Evolutionary conservation across 2,113 vertebrate species (phyloP).

Genomic region (Leptocoma aspasia): DNA sequence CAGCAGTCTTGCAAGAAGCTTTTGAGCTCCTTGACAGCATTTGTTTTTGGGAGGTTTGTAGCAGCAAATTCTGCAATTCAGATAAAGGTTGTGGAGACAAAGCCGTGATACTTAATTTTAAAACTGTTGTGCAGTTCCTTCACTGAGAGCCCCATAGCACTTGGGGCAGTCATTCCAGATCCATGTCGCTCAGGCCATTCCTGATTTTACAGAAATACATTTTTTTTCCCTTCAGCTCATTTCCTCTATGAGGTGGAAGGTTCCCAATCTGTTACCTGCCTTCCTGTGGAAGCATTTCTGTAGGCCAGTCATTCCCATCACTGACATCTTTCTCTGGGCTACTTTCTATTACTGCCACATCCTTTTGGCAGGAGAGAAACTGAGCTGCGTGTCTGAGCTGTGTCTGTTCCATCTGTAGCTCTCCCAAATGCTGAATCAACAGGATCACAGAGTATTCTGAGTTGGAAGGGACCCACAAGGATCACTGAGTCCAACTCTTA

Average conservation of each 20-base stretch:
- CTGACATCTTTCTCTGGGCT: not conserved
- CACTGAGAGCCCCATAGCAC: not conserved
- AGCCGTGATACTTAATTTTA: not conserved
- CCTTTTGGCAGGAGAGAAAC: not conserved
- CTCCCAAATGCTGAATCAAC: not conserved
- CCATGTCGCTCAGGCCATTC: rapidly evolving
- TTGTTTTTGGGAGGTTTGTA: not conserved
- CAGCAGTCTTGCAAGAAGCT: not conserved
- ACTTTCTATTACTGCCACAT: not conserved
- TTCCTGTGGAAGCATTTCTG: not conserved
- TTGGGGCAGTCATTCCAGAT: not conserved
- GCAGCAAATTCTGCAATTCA: not conserved
- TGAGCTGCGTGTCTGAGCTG: not conserved
- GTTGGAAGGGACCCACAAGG: not conserved
- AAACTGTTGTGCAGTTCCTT: not conserved
- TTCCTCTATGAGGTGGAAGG: not conserved
- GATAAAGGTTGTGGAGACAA: not conserved
- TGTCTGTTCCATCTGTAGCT: not conserved
- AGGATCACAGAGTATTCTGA: not conserved
- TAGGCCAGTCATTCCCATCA: not conserved
- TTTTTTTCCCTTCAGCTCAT: not conserved
- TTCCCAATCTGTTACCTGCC: not conserved
- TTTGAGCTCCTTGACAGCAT: not conserved
- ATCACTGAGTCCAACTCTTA: not conserved
- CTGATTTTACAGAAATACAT: not conserved